These are phyloP conservation scores for Entosphenus tridentatus DNA, from an alignment of 2,113 vertebrate genomes.

Conservation along the genomic window DNA sequence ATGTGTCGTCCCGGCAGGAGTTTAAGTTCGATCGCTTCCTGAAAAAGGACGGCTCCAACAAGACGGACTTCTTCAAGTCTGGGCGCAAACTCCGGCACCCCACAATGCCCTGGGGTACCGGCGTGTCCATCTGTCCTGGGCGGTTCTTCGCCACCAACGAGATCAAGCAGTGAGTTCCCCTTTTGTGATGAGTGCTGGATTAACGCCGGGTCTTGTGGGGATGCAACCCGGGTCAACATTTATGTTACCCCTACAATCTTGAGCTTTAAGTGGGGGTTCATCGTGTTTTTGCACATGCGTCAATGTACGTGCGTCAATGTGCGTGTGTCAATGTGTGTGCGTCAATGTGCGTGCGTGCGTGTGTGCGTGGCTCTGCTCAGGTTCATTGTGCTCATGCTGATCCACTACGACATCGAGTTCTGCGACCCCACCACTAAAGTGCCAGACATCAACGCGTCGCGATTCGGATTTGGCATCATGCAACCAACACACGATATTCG, in stretches of 20 bases:
- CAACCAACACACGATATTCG: background rate
- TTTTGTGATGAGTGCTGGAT: no score
- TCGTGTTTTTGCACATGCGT: background rate
- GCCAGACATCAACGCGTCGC: background rate
- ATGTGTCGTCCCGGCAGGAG: constrained; percentile 17
- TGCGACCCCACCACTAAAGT: background rate
- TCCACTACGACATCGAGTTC: background rate
- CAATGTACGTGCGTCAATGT: background rate
- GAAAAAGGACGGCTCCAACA: constrained; percentile 26
- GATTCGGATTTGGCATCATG: background rate
- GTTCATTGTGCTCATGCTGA: background rate
- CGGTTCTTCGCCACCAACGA: constrained; percentile 46
- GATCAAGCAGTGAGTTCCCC: constrained; percentile 33
- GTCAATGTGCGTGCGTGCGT: background rate
- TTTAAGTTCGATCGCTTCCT: constrained; percentile 39
- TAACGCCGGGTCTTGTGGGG: no score
- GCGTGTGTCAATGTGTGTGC: background rate
- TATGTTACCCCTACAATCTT: background rate
- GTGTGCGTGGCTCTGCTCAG: background rate
- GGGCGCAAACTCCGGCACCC: constrained; percentile 50
- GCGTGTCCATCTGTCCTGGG: constrained; percentile 30
- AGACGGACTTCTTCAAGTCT: constrained; percentile 45
- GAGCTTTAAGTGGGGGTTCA: background rate
- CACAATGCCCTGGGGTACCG: constrained; percentile 66
- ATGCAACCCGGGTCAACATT: background rate